Conservation (phyloP, 2,797 vertebrate genomes). For the Oreochromis mossambicus region DNA sequence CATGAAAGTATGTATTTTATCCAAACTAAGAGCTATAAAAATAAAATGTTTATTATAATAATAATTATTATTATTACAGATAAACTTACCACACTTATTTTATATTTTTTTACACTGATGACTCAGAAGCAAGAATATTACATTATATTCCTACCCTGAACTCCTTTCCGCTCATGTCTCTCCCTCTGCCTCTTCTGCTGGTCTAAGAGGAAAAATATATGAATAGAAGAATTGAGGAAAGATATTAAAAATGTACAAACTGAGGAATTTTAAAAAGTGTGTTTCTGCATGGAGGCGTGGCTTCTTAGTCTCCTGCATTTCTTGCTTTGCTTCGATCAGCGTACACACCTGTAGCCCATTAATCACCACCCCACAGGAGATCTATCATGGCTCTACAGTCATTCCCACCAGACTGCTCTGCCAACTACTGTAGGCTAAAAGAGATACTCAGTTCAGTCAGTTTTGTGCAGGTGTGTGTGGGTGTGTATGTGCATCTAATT, state of each 20-base stretch:
- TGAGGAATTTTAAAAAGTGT: fast-evolving
- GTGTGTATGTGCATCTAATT: not conserved
- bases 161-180: too few relatives aligned
- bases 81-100: not conserved
- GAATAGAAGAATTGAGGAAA: not conserved
- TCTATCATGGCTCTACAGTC: not conserved
- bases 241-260: not conserved
- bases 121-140: not conserved
- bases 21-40: too few relatives aligned
- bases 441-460: not conserved
- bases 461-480: not conserved
- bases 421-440: not conserved
- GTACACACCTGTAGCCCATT: not conserved
- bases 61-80: not conserved
- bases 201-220: not conserved
- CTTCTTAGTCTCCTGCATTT: not conserved
- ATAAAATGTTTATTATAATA: too few relatives aligned
- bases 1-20: not conserved
- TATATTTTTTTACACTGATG: too few relatives aligned
- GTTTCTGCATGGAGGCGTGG: not conserved
- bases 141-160: not conserved
- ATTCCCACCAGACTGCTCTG: not conserved
- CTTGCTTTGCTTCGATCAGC: not conserved
- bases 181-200: not conserved
- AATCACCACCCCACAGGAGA: not conserved